A percentile compares a stretch with the other conserved stretches of the same genome.
phyloP scores from a whole-genome alignment of 2,797 vertebrate genomes.

The Smutsia temminckii region DNA sequence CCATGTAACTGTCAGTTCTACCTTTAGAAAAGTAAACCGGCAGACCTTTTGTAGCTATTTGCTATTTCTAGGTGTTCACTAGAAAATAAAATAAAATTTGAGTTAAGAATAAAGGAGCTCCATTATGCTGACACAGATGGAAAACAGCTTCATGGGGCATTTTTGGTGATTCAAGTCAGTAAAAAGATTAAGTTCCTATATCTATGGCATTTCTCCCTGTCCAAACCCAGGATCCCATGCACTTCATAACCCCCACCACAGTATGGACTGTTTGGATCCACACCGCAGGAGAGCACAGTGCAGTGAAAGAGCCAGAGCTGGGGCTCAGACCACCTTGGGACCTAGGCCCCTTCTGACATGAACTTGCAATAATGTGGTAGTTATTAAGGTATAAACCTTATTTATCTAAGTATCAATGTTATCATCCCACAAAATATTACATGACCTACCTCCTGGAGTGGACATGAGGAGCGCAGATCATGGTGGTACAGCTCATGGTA shows the following conservation, averaged over 20 bases:
- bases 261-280: not conserved
- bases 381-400: not conserved
- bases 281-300: not conserved
- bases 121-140: not conserved
- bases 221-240: not conserved
- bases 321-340: not conserved
- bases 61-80: not conserved
- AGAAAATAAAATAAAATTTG: not conserved
- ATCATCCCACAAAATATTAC: not conserved
- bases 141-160: not conserved
- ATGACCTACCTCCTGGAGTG: not conserved
- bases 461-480: not conserved
- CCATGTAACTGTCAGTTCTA: not conserved
- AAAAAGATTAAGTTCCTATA: not conserved
- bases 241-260: not conserved
- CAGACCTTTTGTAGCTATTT: not conserved
- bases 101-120: not conserved
- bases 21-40: not conserved
- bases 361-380: not conserved
- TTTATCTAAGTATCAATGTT: not conserved
- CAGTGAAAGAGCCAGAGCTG: too few species aligned
- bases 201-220: not conserved
- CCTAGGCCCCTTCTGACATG: not conserved
- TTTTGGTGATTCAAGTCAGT: not conserved
- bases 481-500: not conserved